These are phyloP conservation scores for Amiota communis DNA, from an alignment of 2,888 invertebrate species.

Conservation along the genomic window DNA sequence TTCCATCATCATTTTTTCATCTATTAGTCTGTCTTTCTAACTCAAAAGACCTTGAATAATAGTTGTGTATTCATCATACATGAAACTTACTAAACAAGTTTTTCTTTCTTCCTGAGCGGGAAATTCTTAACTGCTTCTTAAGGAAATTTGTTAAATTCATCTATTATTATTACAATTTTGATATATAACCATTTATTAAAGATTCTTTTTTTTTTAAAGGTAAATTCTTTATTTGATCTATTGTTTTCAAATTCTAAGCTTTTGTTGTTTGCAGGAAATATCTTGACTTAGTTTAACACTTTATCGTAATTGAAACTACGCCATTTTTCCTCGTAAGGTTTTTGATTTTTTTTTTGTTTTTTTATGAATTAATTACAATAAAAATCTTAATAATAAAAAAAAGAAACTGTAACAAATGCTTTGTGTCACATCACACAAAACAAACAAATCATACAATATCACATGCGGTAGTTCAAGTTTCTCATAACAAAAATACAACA, in stretches of 20 bases:
- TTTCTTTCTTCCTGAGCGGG: no score
- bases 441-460: slow-evolving; percentile 18
- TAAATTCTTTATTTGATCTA: background rate
- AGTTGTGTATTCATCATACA: no score
- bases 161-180: no score
- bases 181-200: background rate
- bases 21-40: no score
- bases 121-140: no score
- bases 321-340: background rate
- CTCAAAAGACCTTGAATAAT: no score
- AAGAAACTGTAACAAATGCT: slow-evolving; percentile 42
- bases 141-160: no score
- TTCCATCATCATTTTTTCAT: no score
- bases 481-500: slow-evolving; percentile 9
- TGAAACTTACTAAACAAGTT: no score
- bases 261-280: slow-evolving; percentile 12
- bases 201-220: background rate
- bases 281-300: background rate
- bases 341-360: slow-evolving; percentile 49
- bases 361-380: slow-evolving; percentile 32
- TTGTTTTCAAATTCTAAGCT: background rate
- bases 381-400: slow-evolving; percentile 34
- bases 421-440: slow-evolving; percentile 7
- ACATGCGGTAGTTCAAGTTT: slow-evolving; percentile 29
- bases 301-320: slow-evolving; percentile 8